Conservation (phyloP, 2,888 invertebrate genomes). For the Epirrhoe tristata region DNA sequence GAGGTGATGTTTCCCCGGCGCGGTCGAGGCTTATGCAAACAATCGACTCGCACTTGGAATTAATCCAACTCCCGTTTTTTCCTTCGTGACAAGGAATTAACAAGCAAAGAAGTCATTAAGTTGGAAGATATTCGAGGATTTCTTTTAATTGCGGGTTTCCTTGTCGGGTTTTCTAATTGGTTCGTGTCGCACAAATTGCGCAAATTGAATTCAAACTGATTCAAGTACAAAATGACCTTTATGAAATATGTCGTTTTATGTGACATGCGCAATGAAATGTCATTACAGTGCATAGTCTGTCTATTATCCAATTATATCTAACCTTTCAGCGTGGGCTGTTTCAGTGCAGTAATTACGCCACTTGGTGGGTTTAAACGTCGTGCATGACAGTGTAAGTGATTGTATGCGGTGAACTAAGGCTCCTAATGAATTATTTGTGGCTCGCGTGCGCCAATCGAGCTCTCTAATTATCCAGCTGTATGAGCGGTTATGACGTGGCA, state of each 20-base stretch:
- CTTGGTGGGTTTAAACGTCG: constrained; percentile 74
- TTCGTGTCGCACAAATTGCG: constrained; percentile 75
- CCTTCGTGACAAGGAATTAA: constrained; percentile 84
- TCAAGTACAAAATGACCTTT: constrained; percentile 27
- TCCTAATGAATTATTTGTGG: constrained; percentile 82
- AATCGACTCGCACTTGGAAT: constrained; percentile 85
- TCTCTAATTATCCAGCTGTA: constrained; percentile 67
- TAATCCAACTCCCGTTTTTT: constrained; percentile 82
- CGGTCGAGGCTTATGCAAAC: constrained; percentile 83
- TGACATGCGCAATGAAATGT: constrained; percentile 66
- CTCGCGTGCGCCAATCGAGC: constrained; percentile 73
- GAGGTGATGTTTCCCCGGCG: constrained; percentile 83
- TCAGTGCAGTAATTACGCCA: constrained; percentile 72
- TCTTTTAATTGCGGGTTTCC: constrained; percentile 82
- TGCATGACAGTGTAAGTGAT: constrained; percentile 83
- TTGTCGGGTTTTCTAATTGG: constrained; percentile 81
- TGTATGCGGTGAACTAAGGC: constrained; percentile 71
- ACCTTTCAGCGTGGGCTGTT: constrained; percentile 77
- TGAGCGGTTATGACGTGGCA: constrained; percentile 58
- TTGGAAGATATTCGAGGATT: constrained; percentile 83
- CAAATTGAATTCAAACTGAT: constrained; percentile 64
- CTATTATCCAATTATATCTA: constrained; percentile 84
- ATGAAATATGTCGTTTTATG: constrained; percentile 43
- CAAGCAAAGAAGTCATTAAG: constrained; percentile 86
- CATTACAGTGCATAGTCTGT: constrained; percentile 73